Percentiles rank a stretch among this genome's conserved stretches.
These are phyloP conservation scores for Malaclemys terrapin DNA, from an alignment of 2,113 vertebrate genomes.

Conservation along the genomic window DNA sequence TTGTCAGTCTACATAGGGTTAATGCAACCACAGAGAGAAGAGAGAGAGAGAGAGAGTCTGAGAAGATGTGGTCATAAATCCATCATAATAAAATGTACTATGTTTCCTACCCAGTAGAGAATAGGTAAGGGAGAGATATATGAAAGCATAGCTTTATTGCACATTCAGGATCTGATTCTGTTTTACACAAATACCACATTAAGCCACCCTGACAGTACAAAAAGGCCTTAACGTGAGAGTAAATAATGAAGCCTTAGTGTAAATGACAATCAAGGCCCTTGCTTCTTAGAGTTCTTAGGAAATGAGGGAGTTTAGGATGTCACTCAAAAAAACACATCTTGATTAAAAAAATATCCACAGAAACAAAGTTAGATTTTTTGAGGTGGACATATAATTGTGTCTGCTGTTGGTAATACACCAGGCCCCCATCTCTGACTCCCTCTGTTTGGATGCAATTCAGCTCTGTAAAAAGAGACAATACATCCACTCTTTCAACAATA, in stretches of 20 bases:
- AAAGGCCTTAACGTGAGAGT: background rate
- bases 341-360: background rate
- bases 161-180: background rate
- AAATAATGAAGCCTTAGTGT: background rate
- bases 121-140: background rate
- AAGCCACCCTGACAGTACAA: background rate
- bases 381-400: background rate
- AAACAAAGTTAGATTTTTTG: background rate
- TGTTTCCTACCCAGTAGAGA: background rate
- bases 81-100: background rate
- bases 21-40: background rate
- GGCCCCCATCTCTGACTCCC: background rate
- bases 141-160: fast-evolving
- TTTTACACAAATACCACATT: background rate
- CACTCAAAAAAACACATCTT: background rate
- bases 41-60: too few relatives aligned
- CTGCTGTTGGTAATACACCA: background rate
- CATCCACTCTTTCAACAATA: background rate
- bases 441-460: background rate
- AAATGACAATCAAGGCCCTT: background rate
- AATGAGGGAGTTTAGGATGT: background rate
- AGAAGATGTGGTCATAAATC: background rate
- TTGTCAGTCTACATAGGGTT: background rate
- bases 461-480: background rate
- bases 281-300: background rate